These are phyloP conservation scores for Buceros bicornis DNA, from an alignment of 2,797 vertebrate species.

Conservation along the genomic window DNA sequence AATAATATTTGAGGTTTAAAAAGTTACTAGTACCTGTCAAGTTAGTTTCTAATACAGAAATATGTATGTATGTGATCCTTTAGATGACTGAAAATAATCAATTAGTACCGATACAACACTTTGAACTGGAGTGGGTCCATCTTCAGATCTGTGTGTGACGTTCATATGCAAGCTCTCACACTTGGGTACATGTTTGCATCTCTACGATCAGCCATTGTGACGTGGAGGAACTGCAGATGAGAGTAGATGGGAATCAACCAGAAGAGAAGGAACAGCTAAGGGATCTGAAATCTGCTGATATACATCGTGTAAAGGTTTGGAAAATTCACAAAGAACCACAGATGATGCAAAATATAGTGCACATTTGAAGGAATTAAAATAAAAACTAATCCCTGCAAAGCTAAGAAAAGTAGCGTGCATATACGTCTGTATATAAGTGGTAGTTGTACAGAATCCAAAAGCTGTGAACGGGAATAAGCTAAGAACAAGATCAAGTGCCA, in stretches of 20 bases:
- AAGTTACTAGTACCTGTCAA: background rate
- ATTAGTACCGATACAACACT: background rate
- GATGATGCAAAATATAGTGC: background rate
- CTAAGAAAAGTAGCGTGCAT: background rate
- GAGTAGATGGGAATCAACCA: background rate
- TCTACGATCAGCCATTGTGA: background rate
- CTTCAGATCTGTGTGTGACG: background rate
- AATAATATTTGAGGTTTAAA: background rate
- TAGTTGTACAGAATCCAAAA: background rate
- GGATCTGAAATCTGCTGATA: background rate
- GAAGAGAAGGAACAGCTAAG: background rate
- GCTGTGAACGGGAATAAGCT: background rate
- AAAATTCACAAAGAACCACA: conserved; percentile 20
- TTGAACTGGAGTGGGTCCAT: background rate
- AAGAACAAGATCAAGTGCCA: background rate
- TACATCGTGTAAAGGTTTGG: background rate
- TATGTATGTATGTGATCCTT: background rate
- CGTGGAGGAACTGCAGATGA: background rate
- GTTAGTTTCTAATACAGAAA: background rate
- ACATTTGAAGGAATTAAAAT: background rate
- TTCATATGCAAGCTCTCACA: background rate
- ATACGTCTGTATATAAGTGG: background rate
- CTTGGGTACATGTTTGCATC: background rate
- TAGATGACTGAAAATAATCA: background rate
- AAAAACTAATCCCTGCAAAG: background rate